Evolutionary conservation across 2,797 vertebrate genomes (phyloP), one percentile per base, ranked within the genome.

Genomic region (Scleropages formosus): DNA sequence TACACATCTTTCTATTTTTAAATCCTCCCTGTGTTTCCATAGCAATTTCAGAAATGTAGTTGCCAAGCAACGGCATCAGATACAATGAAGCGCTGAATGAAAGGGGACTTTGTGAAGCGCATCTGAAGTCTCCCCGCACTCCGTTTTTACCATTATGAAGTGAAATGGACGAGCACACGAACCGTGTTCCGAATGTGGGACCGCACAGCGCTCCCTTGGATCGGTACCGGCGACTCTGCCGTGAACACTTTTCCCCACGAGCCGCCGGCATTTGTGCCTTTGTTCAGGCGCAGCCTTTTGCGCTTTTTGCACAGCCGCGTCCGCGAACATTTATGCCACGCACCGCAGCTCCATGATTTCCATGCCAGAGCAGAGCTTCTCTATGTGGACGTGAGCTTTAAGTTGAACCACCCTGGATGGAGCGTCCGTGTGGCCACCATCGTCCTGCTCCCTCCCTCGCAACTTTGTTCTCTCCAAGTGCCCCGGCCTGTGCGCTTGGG

Each of bases 31-130:
- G 91, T 87, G 96, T 96, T 96, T 95, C 95, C 94, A 98, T 97
- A 94, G 95, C 90, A 89, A 97, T 96, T 89, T 88, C 93, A 89
- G 86, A 87, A 93, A 95, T 90, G 94, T 93, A 86, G 93, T 94
- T 98, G 95, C 95, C 94, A 94, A 90, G 95, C 93, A 97, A 96
- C 94, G 89, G 89, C 90, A 90, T 93, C 85, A 82, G 82, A 91
- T 90, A 90, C 91, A 79, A 80, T 63, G 80, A 77, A 74, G 67
- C 71, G 60, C 73, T 92, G 88, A 93, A 93, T 91, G 89, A 93
- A 90, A 86, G 84, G 88, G 85, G 89, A 84, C 86, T 79, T 62
- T 79, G 85, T 68, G 79, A 15, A 73, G 58, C 80, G 81, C 88
- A 80, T 81, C 80, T 86, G 27, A 72, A 70, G 73, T 80, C 70